phyloP scores from a whole-genome alignment of 1,140 invertebrate genomes.

The Centruroides sculpturatus region DNA sequence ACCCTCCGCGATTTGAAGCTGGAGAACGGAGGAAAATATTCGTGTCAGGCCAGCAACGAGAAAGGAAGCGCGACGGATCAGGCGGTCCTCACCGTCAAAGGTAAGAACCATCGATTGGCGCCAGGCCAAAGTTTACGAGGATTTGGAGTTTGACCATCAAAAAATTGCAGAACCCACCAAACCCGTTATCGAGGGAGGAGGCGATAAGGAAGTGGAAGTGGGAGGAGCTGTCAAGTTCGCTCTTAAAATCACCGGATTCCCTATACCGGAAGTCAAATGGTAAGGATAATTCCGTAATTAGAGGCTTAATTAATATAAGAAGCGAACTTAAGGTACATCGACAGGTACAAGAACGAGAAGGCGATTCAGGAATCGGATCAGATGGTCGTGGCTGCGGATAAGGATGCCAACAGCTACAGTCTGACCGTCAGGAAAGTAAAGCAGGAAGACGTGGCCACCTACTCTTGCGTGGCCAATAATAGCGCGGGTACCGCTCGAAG shows the following conservation, averaged over 20 bases:
- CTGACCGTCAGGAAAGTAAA: conserved; percentile 15
- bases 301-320: too few relatives aligned
- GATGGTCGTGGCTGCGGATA: neutral
- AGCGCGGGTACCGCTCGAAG: neutral
- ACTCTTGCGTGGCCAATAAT: conserved; percentile 4
- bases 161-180: too few relatives aligned
- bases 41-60: conserved; percentile 38
- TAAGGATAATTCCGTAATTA: conserved; percentile 21
- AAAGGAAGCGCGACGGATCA: conserved; percentile 45
- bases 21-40: conserved; percentile 26
- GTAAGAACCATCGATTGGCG: conserved; percentile 34
- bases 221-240: conserved; percentile 83
- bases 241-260: conserved; percentile 65
- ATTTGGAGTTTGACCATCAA: too few relatives aligned
- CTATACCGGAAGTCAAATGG: conserved; percentile 74
- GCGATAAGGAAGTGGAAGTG: conserved; percentile 69
- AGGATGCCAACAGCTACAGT: neutral
- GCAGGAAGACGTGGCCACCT: conserved; percentile 7
- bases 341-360: too few relatives aligned
- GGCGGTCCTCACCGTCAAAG: conserved; percentile 50
- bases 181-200: conserved; percentile 54
- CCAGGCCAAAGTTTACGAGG: too few relatives aligned
- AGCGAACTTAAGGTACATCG: too few relatives aligned
- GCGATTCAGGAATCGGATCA: too few relatives aligned
- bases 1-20: too few relatives aligned